Base-by-base conservation (phyloP, 2,888 invertebrate genomes). In the Athalia rosae region DNA sequence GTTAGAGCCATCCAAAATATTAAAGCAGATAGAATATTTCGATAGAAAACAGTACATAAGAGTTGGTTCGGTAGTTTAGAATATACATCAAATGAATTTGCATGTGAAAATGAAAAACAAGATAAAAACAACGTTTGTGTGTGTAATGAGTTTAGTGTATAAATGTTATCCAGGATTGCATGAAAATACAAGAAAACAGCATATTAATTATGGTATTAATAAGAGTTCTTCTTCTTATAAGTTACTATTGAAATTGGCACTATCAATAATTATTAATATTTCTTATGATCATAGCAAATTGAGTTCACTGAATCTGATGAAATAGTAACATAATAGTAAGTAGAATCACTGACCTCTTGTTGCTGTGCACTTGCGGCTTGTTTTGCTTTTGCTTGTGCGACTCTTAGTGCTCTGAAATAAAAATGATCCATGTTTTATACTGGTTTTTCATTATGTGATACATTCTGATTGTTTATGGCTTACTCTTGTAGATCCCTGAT, bases 401-500 rank as follows among this genome's bases (percentile, higher is more conserved):
- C 95, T 92, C 96, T 95, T 89, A 97, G 92, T 91, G 96, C 95
- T 91, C 97, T 97, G 91, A 41, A 93, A 81, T 84, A 84, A 79
- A 81, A 81, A 78, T 76, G 76, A 67, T 77, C 43, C 13, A n/a
- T 74, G 9, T 45, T 61, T 61, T 6, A 48, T 28, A 4, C 9
- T n/a, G 11, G 11, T 8, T 6, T 61, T 47, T 28, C 4, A 5
- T 67, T 56, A 58, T 58, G 8, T 13, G 4, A 28, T 28, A 28
- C 41, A 43, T 6, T 43, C 13, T n/a, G n/a, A 45, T n/a, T 69
- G 41, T 11, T 56, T 8, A 50, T 59, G n/a, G 93, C 95, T 92
- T 88, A 97, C 97, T 97, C 96, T 93, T 97, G 96, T 90, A 98
- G 92, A 89, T 97, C 97, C 92, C 95, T 94, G 85, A 98, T 97